Evolutionary conservation across 2,888 invertebrate species (phyloP).

Genomic region (Sympetrum striolatum): DNA sequence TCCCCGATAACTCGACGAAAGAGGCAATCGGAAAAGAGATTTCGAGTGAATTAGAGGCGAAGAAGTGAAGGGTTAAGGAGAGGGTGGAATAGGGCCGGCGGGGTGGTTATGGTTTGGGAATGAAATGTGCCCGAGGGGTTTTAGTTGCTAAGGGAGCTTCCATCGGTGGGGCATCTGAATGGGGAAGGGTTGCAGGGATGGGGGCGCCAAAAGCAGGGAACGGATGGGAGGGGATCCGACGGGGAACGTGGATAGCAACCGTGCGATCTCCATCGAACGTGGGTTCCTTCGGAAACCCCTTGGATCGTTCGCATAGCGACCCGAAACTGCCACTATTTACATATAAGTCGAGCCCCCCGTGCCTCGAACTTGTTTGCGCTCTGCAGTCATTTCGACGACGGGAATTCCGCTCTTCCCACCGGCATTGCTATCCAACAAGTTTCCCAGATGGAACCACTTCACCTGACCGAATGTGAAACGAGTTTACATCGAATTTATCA

Average conservation of each 20-base stretch:
- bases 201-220: background rate
- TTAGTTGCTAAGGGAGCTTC: conserved; percentile 36
- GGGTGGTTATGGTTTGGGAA: background rate
- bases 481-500: too few relatives aligned
- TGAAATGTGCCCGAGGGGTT: background rate
- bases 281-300: background rate
- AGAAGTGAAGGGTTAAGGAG: background rate
- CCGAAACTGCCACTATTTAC: background rate
- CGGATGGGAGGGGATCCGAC: background rate
- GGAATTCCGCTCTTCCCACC: background rate
- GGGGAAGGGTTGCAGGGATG: background rate
- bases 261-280: conserved; percentile 8
- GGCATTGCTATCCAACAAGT: too few relatives aligned
- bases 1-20: background rate
- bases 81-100: background rate
- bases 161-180: background rate
- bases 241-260: conserved; percentile 37
- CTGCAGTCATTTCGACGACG: background rate
- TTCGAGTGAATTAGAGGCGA: conserved; percentile 1
- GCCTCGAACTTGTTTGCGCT: background rate
- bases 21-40: conserved; percentile 8
- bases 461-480: too few relatives aligned
- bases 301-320: background rate
- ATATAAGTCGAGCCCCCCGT: background rate
- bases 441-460: too few relatives aligned